Base-by-base conservation (phyloP, 2,113 vertebrate species). In the Regulus satrapa region DNA sequence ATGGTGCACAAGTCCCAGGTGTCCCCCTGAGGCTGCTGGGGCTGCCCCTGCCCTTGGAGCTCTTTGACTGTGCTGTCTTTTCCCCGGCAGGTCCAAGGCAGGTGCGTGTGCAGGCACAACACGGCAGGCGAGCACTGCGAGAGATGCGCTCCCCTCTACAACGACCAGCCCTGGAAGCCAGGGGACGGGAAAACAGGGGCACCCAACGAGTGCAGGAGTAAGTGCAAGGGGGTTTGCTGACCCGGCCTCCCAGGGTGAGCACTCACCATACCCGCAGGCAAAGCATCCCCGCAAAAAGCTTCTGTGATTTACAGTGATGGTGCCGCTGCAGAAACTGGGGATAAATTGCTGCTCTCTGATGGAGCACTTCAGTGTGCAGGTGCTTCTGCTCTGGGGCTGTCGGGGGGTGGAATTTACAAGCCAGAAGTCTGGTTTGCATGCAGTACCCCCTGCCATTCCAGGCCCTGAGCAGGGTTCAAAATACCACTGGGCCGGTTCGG, bases 101-200 rank as follows among this genome's bases (percentile, higher is more conserved):
- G 97, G 93, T 99, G 99, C 80, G 94, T 98, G 51, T 99, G 99
- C 74, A 96, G 97, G 77, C 99, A 99, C 94, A 98, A 99, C 97
- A 99, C 99, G 18, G 98, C 98, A 8, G 99, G 98, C 8, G 94
- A 98, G 46, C 99, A 99, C 97, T 99, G 99, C 89, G 98, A 99
- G 94, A 98, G 92, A 91, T 99, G 99, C 12, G 97, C 97, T 23
- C 97, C 97, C 0, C 96, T 99, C 55, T 98, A 98, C 97, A 99
- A 99, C 1, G 98, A 99, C 81, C 98, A 95, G 46, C 98, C 98
- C 46, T 99, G 99, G 99, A 98, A 98, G 75, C 98, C 99, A 7
- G 99, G 98, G 94, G 98, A 99, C 62, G 98, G 99, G 72, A 99
- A 98, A 97, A 98, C 98, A 10, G 98, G 98, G 36, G 98, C 97